Conservation (phyloP, 2,888 invertebrate species). For the Cynaeus angustus region DNA sequence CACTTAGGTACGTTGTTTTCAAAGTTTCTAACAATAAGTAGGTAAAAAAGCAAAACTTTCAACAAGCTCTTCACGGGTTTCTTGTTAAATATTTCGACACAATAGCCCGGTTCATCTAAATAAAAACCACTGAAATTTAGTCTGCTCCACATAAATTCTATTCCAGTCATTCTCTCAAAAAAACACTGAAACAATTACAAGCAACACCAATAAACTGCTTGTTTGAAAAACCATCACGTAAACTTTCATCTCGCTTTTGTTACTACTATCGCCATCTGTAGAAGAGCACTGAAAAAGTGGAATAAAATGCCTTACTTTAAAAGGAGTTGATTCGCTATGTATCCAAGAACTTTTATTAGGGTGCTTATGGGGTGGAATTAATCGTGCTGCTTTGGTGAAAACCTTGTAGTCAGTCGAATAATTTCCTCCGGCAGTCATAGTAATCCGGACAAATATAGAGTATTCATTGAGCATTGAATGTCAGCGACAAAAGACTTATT, state of each 20-base stretch:
- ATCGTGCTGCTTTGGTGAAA: conserved; percentile 22
- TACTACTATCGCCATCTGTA: conserved; percentile 7
- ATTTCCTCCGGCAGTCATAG: conserved; percentile 31
- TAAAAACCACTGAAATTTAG: conserved; percentile 2
- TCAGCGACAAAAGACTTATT: conserved; percentile 57
- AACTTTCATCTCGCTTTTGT: background rate
- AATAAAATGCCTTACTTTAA: conserved; percentile 16
- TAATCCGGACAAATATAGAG: conserved; percentile 53
- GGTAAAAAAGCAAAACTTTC: background rate
- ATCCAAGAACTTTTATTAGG: conserved; percentile 24
- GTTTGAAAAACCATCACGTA: too few species aligned
- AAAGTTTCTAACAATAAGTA: too few species aligned
- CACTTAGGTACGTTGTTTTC: too few species aligned
- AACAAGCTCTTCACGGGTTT: too few species aligned
- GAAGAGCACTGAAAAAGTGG: background rate
- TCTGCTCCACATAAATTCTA: background rate
- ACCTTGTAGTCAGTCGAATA: conserved; percentile 35
- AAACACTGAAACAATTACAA: too few species aligned
- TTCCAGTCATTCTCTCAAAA: too few species aligned
- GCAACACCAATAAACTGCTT: too few species aligned
- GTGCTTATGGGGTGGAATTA: conserved; percentile 35
- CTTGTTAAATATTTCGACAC: conserved; percentile 12
- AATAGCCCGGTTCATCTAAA: conserved; percentile 7
- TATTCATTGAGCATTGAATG: conserved; percentile 57
- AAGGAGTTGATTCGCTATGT: conserved; percentile 8